These are phyloP conservation scores for Leucoraja ocellata DNA, from an alignment of 2,797 vertebrate genomes.

Conservation along the genomic window DNA sequence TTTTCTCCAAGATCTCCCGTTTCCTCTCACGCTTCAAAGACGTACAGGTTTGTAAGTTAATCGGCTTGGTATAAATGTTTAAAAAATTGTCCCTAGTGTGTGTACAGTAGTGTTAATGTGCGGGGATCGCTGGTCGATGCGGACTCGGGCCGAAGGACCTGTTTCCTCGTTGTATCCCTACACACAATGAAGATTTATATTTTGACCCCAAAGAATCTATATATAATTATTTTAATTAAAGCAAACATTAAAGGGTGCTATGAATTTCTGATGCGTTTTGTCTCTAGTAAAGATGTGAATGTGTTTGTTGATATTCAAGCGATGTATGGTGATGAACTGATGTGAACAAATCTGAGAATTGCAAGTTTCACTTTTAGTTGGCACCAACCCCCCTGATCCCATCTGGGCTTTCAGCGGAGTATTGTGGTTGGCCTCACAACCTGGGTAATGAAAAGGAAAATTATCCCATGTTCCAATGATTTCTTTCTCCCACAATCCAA, in stretches of 20 bases:
- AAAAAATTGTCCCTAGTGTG: too few species aligned
- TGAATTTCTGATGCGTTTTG: background rate
- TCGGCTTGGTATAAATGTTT: too few species aligned
- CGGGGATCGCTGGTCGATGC: too few species aligned
- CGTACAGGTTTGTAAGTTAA: too few species aligned
- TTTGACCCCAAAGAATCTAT: background rate
- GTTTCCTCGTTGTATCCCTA: too few species aligned
- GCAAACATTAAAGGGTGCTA: slow-evolving; percentile 36
- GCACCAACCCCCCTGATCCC: background rate
- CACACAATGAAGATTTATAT: background rate
- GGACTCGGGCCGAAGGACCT: too few species aligned
- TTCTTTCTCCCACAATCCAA: background rate
- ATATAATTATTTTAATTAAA: slow-evolving; percentile 24
- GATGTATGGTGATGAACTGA: background rate
- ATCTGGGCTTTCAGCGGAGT: background rate
- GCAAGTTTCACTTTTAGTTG: background rate
- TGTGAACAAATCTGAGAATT: background rate
- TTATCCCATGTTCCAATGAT: background rate
- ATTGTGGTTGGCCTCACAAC: background rate
- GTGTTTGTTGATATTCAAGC: background rate
- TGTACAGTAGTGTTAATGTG: too few species aligned
- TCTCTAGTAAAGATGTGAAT: background rate
- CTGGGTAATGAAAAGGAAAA: background rate
- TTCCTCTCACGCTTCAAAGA: too few species aligned
- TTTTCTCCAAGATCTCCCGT: too few species aligned